These are phyloP conservation scores for Panagrolaimus sp. DNA, from an alignment of 1,140 invertebrate genomes.

Conservation along the genomic window DNA sequence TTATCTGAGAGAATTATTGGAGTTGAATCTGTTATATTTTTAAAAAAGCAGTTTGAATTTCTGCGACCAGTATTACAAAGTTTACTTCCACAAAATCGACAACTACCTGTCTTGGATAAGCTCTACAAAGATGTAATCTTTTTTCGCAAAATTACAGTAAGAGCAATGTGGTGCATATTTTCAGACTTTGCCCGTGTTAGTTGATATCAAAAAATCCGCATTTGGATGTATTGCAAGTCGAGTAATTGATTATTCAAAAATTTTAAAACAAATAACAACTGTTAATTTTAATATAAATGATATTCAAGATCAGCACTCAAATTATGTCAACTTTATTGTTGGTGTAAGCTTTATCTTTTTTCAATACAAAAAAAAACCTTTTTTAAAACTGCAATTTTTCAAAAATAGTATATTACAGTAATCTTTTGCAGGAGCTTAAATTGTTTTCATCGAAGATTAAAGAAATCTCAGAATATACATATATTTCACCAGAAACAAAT, in stretches of 20 bases:
- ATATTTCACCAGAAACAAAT: slow-evolving; percentile 31
- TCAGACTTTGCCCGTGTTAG: slow-evolving; percentile 60
- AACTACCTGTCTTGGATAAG: slow-evolving; percentile 52
- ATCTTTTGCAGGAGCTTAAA: slow-evolving; percentile 40
- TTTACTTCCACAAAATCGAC: slow-evolving; percentile 55
- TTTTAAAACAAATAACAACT: slow-evolving; percentile 72
- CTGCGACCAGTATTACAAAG: slow-evolving; percentile 72
- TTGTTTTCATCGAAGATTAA: slow-evolving; percentile 30
- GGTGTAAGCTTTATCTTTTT: slow-evolving; percentile 21
- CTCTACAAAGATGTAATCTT: slow-evolving; percentile 47
- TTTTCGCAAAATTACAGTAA: not conserved
- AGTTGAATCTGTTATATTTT: slow-evolving; percentile 82
- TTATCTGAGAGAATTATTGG: slow-evolving; percentile 78
- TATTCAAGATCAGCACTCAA: slow-evolving; percentile 87
- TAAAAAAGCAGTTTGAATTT: slow-evolving; percentile 76
- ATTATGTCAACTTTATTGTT: slow-evolving; percentile 67
- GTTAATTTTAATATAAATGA: slow-evolving; percentile 90
- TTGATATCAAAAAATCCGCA: slow-evolving; percentile 73
- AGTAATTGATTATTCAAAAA: slow-evolving; percentile 72
- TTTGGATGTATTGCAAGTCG: slow-evolving; percentile 76
- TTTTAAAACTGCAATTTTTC: too few relatives aligned
- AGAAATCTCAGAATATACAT: slow-evolving; percentile 21
- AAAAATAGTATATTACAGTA: too few relatives aligned
- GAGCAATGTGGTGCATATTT: slow-evolving; percentile 25
- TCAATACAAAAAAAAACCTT: not conserved